These are phyloP conservation scores for Hormaphis cornu DNA, from an alignment of 1,140 invertebrate genomes.

Conservation along the genomic window DNA sequence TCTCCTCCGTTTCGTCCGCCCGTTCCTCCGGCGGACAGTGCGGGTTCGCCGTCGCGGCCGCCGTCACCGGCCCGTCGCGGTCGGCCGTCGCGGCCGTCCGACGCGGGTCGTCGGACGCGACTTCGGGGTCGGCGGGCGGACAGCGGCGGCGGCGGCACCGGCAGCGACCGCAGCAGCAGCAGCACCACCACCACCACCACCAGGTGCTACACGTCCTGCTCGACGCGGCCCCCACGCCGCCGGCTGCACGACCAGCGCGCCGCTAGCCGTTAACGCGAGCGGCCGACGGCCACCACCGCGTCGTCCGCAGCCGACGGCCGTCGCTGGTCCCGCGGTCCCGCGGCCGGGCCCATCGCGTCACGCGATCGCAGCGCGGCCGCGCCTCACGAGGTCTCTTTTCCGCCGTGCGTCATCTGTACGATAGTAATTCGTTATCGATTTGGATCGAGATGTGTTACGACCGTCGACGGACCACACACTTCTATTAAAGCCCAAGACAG, in stretches of 20 bases:
- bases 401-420: too few species aligned
- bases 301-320: not conserved
- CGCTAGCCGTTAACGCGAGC: not conserved
- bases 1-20: too few species aligned
- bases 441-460: too few species aligned
- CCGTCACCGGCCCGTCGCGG: not conserved
- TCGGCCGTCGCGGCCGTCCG: not conserved
- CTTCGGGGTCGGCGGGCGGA: not conserved
- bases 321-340: not conserved
- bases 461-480: too few species aligned
- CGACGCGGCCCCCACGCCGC: conserved; percentile 37
- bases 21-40: not conserved
- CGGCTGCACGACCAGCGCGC: too few species aligned
- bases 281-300: not conserved
- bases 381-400: too few species aligned
- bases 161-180: not conserved
- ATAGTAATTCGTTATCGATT: too few species aligned
- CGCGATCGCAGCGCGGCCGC: not conserved
- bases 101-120: conserved; percentile 5
- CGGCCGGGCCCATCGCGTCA: not conserved
- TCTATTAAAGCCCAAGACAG: too few species aligned
- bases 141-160: not conserved
- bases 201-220: conserved; percentile 34
- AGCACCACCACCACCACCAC: conserved; percentile 31
- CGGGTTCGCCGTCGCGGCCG: not conserved